A percentile compares a stretch with the other conserved stretches of the same genome.
These are phyloP conservation scores for Cryptotermes secundus DNA, from an alignment of 1,140 invertebrate genomes.

Conservation along the genomic window DNA sequence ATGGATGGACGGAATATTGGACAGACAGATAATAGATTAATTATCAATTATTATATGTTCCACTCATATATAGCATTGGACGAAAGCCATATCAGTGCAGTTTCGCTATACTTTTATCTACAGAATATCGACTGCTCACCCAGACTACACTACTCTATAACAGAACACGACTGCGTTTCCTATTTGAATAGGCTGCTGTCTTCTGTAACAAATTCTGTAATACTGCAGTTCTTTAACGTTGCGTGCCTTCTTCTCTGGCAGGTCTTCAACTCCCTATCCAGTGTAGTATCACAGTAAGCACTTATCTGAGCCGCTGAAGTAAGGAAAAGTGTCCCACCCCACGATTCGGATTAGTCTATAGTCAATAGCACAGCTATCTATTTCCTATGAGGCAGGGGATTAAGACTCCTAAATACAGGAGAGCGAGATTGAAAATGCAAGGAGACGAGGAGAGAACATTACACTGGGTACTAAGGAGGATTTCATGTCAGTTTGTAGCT, in stretches of 20 bases:
- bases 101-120: too few species aligned
- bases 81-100: too few species aligned
- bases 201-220: neutral
- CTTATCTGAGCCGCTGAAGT: neutral
- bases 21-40: too few species aligned
- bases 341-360: neutral
- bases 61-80: too few species aligned
- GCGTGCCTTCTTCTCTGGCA: neutral
- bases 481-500: neutral
- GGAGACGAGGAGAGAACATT: neutral
- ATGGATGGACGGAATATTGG: too few species aligned
- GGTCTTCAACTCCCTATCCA: neutral
- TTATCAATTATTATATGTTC: too few species aligned
- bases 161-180: neutral
- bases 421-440: neutral
- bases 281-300: neutral
- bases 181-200: neutral
- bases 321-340: neutral
- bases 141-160: neutral
- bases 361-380: slow-evolving; percentile 4
- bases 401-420: slow-evolving; percentile 10
- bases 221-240: neutral
- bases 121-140: neutral
- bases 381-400: neutral
- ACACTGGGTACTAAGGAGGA: neutral